phyloP scores from a whole-genome alignment of 2,888 invertebrate species.

The Adineta ricciae region DNA sequence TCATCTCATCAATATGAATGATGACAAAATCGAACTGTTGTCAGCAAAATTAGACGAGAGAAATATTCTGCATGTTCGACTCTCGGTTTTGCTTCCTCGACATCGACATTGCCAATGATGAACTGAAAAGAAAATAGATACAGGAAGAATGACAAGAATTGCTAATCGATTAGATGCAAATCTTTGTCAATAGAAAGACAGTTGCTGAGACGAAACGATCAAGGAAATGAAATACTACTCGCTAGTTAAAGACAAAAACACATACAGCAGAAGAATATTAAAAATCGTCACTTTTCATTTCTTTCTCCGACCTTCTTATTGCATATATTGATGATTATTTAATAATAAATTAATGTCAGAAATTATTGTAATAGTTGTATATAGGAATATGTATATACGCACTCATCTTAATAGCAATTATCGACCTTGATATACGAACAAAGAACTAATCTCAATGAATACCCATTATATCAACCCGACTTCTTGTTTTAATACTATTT shows the following conservation, averaged over 20 bases:
- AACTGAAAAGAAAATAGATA: not conserved
- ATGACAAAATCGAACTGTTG: not conserved
- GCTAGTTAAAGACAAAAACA: not conserved
- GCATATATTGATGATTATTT: not conserved
- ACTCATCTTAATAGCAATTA: not conserved
- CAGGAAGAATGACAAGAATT: not conserved
- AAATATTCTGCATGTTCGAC: not conserved
- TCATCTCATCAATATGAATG: not conserved
- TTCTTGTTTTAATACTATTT: not conserved
- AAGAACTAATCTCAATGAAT: not conserved
- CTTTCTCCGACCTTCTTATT: not conserved
- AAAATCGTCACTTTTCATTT: not conserved
- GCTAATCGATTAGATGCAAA: not conserved
- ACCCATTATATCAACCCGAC: not conserved
- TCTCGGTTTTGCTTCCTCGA: not conserved
- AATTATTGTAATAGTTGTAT: not conserved
- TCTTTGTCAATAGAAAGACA: not conserved
- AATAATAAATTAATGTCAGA: not conserved
- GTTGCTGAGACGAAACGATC: not conserved
- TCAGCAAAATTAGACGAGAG: not conserved
- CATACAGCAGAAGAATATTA: not conserved
- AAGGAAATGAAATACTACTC: not conserved
- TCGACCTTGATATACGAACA: not conserved
- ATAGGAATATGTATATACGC: not conserved
- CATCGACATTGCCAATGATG: not conserved